Evolutionary conservation across 2,797 vertebrate species (phyloP), one percentile per base, ranked within the genome.

Genomic region (Melanotaenia maccullochi): DNA sequence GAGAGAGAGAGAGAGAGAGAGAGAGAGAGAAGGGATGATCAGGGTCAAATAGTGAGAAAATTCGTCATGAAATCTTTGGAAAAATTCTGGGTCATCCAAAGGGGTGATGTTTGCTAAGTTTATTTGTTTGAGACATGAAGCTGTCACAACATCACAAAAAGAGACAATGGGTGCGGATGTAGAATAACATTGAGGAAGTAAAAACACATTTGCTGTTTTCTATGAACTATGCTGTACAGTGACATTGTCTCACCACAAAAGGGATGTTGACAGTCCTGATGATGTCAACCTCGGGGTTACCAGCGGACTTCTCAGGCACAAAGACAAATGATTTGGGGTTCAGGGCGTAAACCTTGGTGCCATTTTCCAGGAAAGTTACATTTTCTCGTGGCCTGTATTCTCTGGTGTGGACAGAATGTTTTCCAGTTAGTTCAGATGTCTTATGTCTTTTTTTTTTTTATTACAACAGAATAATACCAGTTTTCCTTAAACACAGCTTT

Each of bases 301-400:
- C 95, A 0, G 54, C 78, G 0, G 95, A 96, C 91, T 94, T 95
- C 88, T 95, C 93, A 0, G 85, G 93, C 68, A 95, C 90, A 75
- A 95, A 95, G 54, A 95, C 94, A 62, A 95, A 96, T 3, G 85
- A 91, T 85, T 95, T 96, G 59, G 95, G 95, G 87, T 94, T 95
- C 24, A 94, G 73, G 79, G 95, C 94, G 11, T 82, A 95, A 51
- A 95, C 13, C 87, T 95, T 96, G 8, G 94, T 95, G 52, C 95
- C 95, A 6, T 96, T 96, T 79, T 96, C 95, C 69, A 95, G 74
- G 88, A 92, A 95, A 2, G 94, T 94, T 9, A 96, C 77, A 40
- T 96, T 96, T 86, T 94, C 95, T 75, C 95, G 85, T 2, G 94
- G 94, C 58, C 95, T 88, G 85, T 95, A 96, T 82, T 95, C 95